Base-by-base conservation (phyloP, 2,888 invertebrate genomes). In the Bhutanitis thaidina region DNA sequence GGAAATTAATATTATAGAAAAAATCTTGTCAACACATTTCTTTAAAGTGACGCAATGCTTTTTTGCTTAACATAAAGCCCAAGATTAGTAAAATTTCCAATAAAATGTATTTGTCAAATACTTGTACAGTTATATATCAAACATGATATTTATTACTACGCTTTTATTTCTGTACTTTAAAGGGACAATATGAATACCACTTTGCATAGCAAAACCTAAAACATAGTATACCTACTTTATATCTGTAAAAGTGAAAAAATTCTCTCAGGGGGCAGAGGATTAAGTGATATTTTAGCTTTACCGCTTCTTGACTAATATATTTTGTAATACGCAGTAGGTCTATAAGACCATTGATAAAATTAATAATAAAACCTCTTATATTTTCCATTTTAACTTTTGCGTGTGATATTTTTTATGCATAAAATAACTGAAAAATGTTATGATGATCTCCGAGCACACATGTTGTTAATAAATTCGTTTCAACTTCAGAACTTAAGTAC, bases 271-370 rank as follows among this genome's bases (percentile, higher is more conserved):
- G 61, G 68, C 62, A 68, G 82, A 80, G 84, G 73, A 79, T 78
- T 73, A 66, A 68, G 88, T 88, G 88, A 88, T 88, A 88, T 82
- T 79, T 83, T 79, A 87, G 88, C 88, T 88, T 88, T 88, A 88
- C 81, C 72, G 87, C 87, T 84, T 81, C 77, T 73, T 74, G 69
- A 63, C 69, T 77, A 69, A 78, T 67, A 65, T 43, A 52, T 43
- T 75, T 75, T 70, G 63, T 73, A 71, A 69, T 58, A 64, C 62
- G 61, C 69, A 68, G 62, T 57, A 55, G 79, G 83, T 85, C 86
- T 86, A 59, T 65, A 64, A 87, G 86, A 77, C 79, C 74, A 40
- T 57, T 61, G 60, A 62, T 61, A 59, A 61, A 60, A 55, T 63
- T 64, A 60, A 60, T 58, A 62, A 60, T 60, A 61, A 52, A 53